Evolutionary conservation across 2,888 invertebrate genomes (phyloP), one percentile per base, ranked within the genome.

Genomic region (Leucozona laternaria): DNA sequence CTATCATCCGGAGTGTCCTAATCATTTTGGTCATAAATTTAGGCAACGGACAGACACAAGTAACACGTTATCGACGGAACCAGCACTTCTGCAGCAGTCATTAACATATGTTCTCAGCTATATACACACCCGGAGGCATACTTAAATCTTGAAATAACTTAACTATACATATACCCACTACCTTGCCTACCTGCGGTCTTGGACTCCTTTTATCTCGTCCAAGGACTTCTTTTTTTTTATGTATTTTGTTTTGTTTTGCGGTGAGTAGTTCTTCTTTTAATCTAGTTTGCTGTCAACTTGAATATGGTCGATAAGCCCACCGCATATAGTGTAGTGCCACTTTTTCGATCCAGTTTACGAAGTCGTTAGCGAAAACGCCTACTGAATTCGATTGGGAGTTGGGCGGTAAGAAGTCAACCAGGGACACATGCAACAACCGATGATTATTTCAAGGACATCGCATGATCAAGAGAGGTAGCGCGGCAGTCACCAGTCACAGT

Each of bases 331-430:
- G n/a, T n/a, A 25, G 43, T 66, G 72, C 34, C 31, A 68, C 45
- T 68, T 55, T 76, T 77, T 45, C 40, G 66, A 72, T 76, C 77
- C 48, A 73, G 55, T 78, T 79, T 62, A 2, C 45, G n/a, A 55
- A 17, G 85, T 80, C 85, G 77, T 80, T 85, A 85, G 85, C 53
- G 43, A 68, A 22, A 70, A 85, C 77, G 80, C 85, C 85, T 80
- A 80, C 85, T 73, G 84, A 50, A 55, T 68, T 58, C 66, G 76
- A 79, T 79, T 62, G 45, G 28, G 40, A 64, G 45, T 58, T 62
- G 62, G 53, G 50, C 31, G 64, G 11, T n/a, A 17, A 50, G 34
- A 37, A 68, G 22, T 53, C 31, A 53, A 17, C 50, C 50, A 25
- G 37, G 53, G 34, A 37, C 70, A 37, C 70, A 55, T 50, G 62